Percentiles rank a stretch among this genome's conserved stretches.
These are phyloP conservation scores for Stenodema calcarata DNA, from an alignment of 2,888 invertebrate species.

Conservation along the genomic window DNA sequence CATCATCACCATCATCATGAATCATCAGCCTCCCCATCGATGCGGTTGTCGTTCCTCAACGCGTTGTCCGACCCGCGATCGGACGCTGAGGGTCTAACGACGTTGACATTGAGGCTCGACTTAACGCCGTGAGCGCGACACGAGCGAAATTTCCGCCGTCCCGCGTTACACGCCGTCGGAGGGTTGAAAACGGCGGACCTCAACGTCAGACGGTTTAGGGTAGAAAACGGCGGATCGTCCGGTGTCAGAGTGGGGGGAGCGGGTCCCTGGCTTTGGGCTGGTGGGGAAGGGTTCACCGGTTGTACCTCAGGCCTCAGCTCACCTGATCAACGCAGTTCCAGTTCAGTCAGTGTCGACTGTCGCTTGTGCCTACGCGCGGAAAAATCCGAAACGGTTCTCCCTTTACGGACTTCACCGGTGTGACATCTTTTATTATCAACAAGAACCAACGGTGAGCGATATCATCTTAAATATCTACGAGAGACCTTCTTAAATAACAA, in stretches of 20 bases:
- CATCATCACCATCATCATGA: too few species aligned
- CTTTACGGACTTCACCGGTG: constrained; percentile 1
- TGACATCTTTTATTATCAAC: not conserved
- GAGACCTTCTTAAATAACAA: too few species aligned
- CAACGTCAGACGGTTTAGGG: constrained; percentile 30
- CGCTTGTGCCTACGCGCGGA: constrained; percentile 40
- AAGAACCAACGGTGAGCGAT: not conserved
- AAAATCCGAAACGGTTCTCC: constrained; percentile 7
- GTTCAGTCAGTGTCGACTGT: constrained; percentile 34
- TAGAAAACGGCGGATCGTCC: not conserved
- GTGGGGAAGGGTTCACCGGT: not conserved
- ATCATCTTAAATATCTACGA: too few species aligned
- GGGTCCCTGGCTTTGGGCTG: not conserved
- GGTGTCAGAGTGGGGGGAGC: not conserved
- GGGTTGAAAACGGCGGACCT: not conserved
- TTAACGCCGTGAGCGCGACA: not conserved
- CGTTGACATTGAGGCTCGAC: not conserved
- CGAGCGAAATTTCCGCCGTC: not conserved
- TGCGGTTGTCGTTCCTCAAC: too few species aligned
- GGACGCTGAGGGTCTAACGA: not conserved
- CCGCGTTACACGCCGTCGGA: too few species aligned
- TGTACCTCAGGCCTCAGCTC: not conserved
- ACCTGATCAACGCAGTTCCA: constrained; percentile 21
- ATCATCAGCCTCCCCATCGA: too few species aligned
- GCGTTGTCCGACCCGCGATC: too few species aligned